These are phyloP conservation scores for Drosophila prosaltans DNA, from an alignment of 1,140 invertebrate genomes.

Conservation along the genomic window DNA sequence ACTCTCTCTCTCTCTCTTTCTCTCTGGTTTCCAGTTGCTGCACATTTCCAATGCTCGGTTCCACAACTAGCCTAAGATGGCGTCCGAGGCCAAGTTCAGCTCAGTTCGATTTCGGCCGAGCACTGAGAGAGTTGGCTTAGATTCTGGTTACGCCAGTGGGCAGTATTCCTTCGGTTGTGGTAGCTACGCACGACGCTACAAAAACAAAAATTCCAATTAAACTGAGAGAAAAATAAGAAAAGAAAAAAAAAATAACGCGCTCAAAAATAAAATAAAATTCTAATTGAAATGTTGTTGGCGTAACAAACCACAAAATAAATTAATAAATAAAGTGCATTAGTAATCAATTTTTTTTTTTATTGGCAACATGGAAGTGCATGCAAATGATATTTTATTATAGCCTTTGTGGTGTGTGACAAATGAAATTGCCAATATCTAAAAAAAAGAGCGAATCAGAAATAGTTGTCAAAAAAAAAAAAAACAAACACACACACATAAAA, in stretches of 20 bases:
- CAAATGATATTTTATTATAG: conserved; percentile 58
- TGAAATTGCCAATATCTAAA: conserved; percentile 49
- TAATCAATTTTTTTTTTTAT: conserved; percentile 38
- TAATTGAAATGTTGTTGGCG: conserved; percentile 68
- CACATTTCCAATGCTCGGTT: neutral
- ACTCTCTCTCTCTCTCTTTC: neutral
- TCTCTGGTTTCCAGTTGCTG: conserved; percentile 11
- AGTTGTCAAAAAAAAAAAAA: conserved; percentile 50
- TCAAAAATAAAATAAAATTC: conserved; percentile 40
- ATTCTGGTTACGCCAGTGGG: conserved; percentile 32
- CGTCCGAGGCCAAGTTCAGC: conserved; percentile 82
- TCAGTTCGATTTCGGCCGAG: conserved; percentile 73
- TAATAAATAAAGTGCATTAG: conserved; percentile 21
- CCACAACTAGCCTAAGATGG: conserved; percentile 70
- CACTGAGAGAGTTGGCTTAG: conserved; percentile 65
- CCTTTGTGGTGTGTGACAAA: conserved; percentile 47
- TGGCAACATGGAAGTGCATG: conserved; percentile 66
- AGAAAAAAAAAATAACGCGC: conserved; percentile 32
- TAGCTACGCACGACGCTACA: conserved; percentile 59
- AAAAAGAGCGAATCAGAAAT: conserved; percentile 15
- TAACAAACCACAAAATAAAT: conserved; percentile 28
- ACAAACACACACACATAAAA: conserved; percentile 20
- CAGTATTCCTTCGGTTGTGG: conserved; percentile 34
- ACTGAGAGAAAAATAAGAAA: conserved; percentile 23
- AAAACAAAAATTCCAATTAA: conserved; percentile 33